Evolutionary conservation across 2,888 invertebrate species (phyloP), one percentile per base, ranked within the genome.

Genomic region (Metellina segmentata): DNA sequence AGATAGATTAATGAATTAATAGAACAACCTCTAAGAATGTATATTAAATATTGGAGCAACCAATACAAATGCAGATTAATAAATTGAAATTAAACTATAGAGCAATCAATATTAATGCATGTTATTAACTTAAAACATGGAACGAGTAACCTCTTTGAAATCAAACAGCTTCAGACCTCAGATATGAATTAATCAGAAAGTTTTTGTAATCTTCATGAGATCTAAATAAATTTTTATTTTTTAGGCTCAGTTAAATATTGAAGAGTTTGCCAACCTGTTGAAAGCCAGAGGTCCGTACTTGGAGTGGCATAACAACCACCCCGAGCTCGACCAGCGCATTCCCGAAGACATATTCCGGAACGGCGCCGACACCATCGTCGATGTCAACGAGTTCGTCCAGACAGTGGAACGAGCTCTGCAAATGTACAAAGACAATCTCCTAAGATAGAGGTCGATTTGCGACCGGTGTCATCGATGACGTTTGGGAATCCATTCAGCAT

Each of bases 171-270:
- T 34, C 34, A 34, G 34, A 34, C 4, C 4, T 34, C 34, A 34
- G 4, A 34, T 34, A 34, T 34, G 34, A 34, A 34, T 34, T 34
- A 34, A 34, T 34, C 4, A 2, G 34, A 34, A 34, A 34, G 4
- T 34, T 34, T 34, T 34, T 34, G 4, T 34, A 34, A 34, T 34
- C 34, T 34, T 34, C 34, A 34, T 34, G 11, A 79, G 1, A 49
- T 51, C 51, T 19, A 52, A 71, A 19, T 61, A 61, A 48, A 19
- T 81, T 52, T 61, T 87, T 79, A 20, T 19, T 83, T 85, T 91
- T 19, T 61, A 93, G 93, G 93, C 93, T 85, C 93, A 93, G 53
- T 70, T 93, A 48, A 93, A 93, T 91, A 89, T 91, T 49, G 85
- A 88, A 51, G 93, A 93, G 71, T 93, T 91, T 89, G 93, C 88